phyloP scores from a whole-genome alignment of 2,113 vertebrate species.

The Bufo bufo region DNA sequence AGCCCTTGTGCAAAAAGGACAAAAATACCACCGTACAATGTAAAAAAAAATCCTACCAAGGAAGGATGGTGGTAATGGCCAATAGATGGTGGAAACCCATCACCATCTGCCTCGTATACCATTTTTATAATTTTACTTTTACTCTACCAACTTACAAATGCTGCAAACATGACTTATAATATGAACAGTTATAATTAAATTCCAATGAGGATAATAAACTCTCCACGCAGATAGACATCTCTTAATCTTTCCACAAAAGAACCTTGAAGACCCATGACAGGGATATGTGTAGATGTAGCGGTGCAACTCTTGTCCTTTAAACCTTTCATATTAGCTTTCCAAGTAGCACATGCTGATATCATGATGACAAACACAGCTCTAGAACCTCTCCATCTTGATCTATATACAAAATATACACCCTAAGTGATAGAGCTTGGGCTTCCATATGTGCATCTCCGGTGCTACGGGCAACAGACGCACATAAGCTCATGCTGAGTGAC shows the following conservation, averaged over 20 bases:
- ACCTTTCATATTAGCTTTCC: background rate
- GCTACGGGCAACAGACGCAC: background rate
- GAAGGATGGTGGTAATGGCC: too few species aligned
- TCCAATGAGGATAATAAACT: background rate
- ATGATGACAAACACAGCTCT: background rate
- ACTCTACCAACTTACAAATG: too few species aligned
- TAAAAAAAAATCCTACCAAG: too few species aligned
- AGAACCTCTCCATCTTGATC: background rate
- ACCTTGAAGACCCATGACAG: background rate
- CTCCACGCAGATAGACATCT: background rate
- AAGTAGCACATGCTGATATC: background rate
- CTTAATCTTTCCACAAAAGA: background rate
- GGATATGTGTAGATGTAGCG: background rate
- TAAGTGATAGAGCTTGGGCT: background rate
- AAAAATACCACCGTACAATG: too few species aligned
- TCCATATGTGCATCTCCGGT: background rate
- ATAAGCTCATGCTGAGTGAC: constrained; percentile 35
- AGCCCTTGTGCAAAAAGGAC: too few species aligned
- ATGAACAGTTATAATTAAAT: background rate
- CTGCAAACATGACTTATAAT: background rate
- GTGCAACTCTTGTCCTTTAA: background rate
- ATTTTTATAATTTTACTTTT: too few species aligned
- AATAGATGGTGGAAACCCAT: too few species aligned
- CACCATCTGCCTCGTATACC: too few species aligned
- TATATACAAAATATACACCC: background rate